Conservation (phyloP, 1,140 invertebrate genomes). For the Octopus sinensis region DNA sequence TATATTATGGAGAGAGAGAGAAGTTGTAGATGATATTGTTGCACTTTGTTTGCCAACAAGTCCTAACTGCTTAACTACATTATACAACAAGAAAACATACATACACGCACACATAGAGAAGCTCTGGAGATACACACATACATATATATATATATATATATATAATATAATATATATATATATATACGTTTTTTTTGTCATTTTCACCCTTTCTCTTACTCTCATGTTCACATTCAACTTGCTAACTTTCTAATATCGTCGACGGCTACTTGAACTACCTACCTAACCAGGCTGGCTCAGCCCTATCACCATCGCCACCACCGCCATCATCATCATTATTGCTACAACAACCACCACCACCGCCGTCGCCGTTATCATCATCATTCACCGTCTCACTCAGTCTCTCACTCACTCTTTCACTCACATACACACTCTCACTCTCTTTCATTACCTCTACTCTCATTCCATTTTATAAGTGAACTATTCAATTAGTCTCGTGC, state of each 20-base stretch:
- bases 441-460: background rate
- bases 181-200: background rate
- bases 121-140: too few species aligned
- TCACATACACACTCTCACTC: background rate
- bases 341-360: conserved; percentile 15
- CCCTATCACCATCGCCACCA: conserved; percentile 22
- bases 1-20: too few species aligned
- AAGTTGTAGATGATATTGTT: too few species aligned
- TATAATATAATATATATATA: too few species aligned
- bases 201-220: conserved; percentile 17
- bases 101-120: too few species aligned
- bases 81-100: too few species aligned
- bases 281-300: background rate
- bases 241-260: background rate
- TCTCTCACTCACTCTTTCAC: background rate
- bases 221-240: conserved; percentile 20
- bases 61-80: too few species aligned
- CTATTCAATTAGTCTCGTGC: background rate
- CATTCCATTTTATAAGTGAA: background rate
- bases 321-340: conserved; percentile 20
- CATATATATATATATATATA: too few species aligned
- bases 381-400: background rate
- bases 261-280: too few species aligned
- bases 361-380: conserved; percentile 18
- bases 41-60: too few species aligned